Evolutionary conservation across 1,140 invertebrate species (phyloP).

Genomic region (Plodia interpunctella): DNA sequence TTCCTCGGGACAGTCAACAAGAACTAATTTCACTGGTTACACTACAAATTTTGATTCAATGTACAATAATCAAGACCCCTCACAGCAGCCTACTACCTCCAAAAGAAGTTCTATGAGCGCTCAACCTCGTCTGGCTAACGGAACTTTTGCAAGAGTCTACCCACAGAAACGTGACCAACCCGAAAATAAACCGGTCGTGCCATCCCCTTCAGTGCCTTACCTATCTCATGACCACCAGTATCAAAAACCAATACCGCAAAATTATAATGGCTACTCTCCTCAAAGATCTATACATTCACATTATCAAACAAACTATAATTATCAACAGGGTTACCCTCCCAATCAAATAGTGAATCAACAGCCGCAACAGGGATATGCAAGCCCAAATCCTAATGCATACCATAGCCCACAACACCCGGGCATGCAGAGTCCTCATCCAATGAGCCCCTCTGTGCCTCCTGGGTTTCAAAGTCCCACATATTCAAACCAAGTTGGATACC

Average conservation of each 20-base stretch:
- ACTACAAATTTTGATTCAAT: constrained; percentile 67
- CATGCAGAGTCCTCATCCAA: constrained; percentile 55
- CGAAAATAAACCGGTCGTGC: constrained; percentile 38
- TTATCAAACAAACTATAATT: constrained; percentile 60
- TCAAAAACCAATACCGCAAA: constrained; percentile 56
- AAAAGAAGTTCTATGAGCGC: constrained; percentile 56
- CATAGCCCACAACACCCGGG: constrained; percentile 62
- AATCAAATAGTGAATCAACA: constrained; percentile 52
- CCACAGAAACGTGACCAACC: constrained; percentile 46
- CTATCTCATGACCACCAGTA: constrained; percentile 71
- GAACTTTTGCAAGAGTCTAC: constrained; percentile 54
- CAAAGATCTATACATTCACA: constrained; percentile 55
- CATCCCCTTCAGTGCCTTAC: constrained; percentile 50
- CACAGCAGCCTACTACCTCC: constrained; percentile 46
- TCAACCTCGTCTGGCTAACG: constrained; percentile 53
- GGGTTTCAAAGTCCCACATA: constrained; percentile 65
- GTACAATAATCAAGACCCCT: constrained; percentile 62
- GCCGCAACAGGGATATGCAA: constrained; percentile 45
- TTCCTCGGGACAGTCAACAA: constrained; percentile 71
- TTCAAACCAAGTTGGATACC: constrained; percentile 60
- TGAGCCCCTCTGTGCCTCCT: constrained; percentile 45
- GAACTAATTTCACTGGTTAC: constrained; percentile 71
- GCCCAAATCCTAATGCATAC: constrained; percentile 55
- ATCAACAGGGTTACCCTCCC: constrained; percentile 53
- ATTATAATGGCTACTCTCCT: constrained; percentile 61